Evolutionary conservation across 2,797 vertebrate species (phyloP).

Genomic region (Leptatherina wallacei): DNA sequence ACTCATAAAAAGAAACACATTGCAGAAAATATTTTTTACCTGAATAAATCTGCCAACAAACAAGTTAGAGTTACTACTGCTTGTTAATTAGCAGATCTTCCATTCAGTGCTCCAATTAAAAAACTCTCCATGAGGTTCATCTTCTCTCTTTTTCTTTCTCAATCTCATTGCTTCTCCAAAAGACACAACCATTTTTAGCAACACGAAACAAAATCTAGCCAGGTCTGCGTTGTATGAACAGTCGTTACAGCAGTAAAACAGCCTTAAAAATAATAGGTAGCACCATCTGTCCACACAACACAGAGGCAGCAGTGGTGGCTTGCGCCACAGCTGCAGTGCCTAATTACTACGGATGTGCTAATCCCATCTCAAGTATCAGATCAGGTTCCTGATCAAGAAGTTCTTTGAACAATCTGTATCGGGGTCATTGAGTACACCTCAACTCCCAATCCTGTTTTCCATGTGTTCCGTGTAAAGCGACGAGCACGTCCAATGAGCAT

Average conservation of each 20-base stretch:
- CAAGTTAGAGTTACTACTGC: too few species aligned
- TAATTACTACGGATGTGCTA: not conserved
- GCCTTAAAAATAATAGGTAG: constrained; percentile 61
- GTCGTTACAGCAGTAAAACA: constrained; percentile 28
- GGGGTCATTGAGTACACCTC: not conserved
- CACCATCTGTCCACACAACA: constrained; percentile 51
- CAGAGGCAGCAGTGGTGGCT: constrained; percentile 28
- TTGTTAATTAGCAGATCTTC: not conserved
- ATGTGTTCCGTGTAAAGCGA: not conserved
- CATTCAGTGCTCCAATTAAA: not conserved
- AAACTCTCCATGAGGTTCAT: not conserved
- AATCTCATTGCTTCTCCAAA: not conserved
- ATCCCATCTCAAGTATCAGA: not conserved
- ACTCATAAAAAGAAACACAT: too few species aligned
- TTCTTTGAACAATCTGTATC: not conserved
- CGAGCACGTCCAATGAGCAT: not conserved
- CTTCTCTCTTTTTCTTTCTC: not conserved
- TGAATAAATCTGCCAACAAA: not conserved
- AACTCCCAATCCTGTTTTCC: not conserved
- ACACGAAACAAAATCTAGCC: not conserved
- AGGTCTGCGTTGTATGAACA: too few species aligned
- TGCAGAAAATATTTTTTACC: not conserved
- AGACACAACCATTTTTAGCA: not conserved
- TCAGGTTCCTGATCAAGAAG: not conserved
- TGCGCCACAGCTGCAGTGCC: not conserved